Evolutionary conservation across 2,888 invertebrate species (phyloP).

Genomic region (Eilema griseolum): DNA sequence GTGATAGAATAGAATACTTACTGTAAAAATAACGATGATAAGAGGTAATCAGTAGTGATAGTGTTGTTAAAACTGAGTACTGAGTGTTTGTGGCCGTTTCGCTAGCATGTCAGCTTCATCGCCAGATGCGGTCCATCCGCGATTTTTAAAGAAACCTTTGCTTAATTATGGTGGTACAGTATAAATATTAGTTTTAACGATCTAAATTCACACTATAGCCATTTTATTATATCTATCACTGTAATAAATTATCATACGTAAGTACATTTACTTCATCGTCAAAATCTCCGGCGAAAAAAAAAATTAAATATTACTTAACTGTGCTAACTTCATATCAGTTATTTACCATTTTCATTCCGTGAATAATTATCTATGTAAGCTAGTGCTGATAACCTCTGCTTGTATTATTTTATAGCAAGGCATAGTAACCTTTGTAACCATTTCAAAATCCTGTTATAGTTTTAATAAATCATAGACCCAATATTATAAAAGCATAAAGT

Average conservation of each 20-base stretch:
- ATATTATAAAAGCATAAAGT: neutral
- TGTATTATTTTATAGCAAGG: neutral
- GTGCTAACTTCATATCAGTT: neutral
- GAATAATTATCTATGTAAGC: neutral
- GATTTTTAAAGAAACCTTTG: slow-evolving; percentile 67
- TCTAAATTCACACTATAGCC: neutral
- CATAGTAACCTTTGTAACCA: neutral
- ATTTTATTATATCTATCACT: neutral
- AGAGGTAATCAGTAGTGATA: slow-evolving; percentile 66
- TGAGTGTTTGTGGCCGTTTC: slow-evolving; percentile 28
- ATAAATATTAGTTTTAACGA: slow-evolving; percentile 45
- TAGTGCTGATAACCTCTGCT: neutral
- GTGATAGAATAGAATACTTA: neutral
- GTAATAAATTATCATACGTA: neutral
- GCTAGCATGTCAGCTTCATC: slow-evolving; percentile 58
- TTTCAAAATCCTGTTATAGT: neutral
- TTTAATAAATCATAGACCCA: neutral
- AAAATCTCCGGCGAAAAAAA: neutral
- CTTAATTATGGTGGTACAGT: slow-evolving; percentile 70
- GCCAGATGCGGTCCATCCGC: slow-evolving; percentile 75
- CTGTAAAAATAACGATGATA: slow-evolving; percentile 13
- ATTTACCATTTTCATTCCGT: neutral
- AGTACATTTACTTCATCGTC: too few relatives aligned
- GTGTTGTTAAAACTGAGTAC: slow-evolving; percentile 33
- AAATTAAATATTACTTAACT: neutral